These are phyloP conservation scores for Argyrosomus regius DNA, from an alignment of 2,797 vertebrate species.

Conservation along the genomic window DNA sequence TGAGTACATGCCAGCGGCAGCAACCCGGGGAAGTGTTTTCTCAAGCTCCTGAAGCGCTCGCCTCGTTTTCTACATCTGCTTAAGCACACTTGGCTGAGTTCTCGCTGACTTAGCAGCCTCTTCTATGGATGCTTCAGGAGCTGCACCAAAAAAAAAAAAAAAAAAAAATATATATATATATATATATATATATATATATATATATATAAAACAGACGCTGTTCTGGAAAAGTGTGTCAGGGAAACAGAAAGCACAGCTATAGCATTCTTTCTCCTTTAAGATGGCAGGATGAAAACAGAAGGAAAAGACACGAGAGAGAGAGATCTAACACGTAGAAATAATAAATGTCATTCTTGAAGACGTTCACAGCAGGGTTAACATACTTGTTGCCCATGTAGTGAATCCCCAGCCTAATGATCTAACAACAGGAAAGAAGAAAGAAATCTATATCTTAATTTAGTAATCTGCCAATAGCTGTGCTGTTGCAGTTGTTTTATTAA, in stretches of 20 bases:
- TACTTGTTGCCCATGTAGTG: background rate
- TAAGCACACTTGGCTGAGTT: slow-evolving; percentile 72
- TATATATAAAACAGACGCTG: slow-evolving; percentile 30
- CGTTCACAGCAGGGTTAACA: slow-evolving; percentile 8
- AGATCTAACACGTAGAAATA: slow-evolving; percentile 9
- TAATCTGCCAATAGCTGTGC: background rate
- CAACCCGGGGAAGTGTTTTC: slow-evolving; percentile 65
- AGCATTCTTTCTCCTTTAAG: slow-evolving; percentile 28
- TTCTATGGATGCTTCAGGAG: slow-evolving; percentile 69
- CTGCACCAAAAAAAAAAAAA: slow-evolving; percentile 25
- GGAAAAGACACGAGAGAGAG: slow-evolving; percentile 3
- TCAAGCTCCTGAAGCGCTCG: slow-evolving; percentile 60
- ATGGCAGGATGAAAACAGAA: slow-evolving; percentile 14
- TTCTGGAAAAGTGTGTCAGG: slow-evolving; percentile 76
- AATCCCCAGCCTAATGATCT: background rate
- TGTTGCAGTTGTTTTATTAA: background rate
- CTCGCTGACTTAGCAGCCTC: slow-evolving; percentile 81
- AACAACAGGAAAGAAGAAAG: background rate
- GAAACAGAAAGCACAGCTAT: slow-evolving; percentile 55
- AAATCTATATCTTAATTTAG: slow-evolving; percentile 1
- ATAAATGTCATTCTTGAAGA: slow-evolving; percentile 1
- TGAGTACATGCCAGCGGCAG: slow-evolving; percentile 55
- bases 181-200: background rate
- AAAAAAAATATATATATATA: no score
- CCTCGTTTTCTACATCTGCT: slow-evolving; percentile 77